Evolutionary conservation across 2,888 invertebrate species (phyloP), one percentile per base, ranked within the genome.

Genomic region (Gerris lacustris): DNA sequence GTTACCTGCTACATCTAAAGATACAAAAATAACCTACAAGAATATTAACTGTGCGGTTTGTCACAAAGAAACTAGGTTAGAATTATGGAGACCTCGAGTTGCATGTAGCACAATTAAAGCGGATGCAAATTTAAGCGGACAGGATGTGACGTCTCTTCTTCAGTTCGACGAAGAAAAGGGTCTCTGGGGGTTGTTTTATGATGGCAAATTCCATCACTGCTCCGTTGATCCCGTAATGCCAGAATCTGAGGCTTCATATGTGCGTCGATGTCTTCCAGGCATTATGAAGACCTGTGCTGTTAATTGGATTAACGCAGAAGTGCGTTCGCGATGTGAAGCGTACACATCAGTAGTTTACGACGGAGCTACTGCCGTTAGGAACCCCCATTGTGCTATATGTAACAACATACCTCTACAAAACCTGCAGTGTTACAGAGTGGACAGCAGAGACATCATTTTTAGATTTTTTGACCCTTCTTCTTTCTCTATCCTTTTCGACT

Each of bases 311-410:
- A 79, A 80, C 69, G 77, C 77, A 1, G 79, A 79, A 43, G 79
- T 80, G 55, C 70, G 77, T 17, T 74, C 75, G 15, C 74, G 76
- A 6, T 83, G 82, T 73, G 77, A 78, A 70, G 80, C 81, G 18
- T 82, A 82, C 77, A 82, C 81, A 6, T 79, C 80, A 5, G 76
- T 79, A 18, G 80, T 81, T 15, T 82, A 81, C 76, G 76, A 78
- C 69, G 77, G 77, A n/a, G 76, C 77, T 18, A 76, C 76, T 15
- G 78, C 78, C 5, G 83, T 80, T 75, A 77, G 81, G 70, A 83
- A 83, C 74, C 78, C 79, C 55, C 82, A 83, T 73, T 83, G 83
- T 75, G 83, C 82, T 43, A 76, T 80, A 63, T 83, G 83, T 75
- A 82, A 82, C 75, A 77, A 79, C 63, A 79, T 80, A 18, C 76